Conservation (phyloP, 2,888 invertebrate species). For the Nomada hirtipes region DNA sequence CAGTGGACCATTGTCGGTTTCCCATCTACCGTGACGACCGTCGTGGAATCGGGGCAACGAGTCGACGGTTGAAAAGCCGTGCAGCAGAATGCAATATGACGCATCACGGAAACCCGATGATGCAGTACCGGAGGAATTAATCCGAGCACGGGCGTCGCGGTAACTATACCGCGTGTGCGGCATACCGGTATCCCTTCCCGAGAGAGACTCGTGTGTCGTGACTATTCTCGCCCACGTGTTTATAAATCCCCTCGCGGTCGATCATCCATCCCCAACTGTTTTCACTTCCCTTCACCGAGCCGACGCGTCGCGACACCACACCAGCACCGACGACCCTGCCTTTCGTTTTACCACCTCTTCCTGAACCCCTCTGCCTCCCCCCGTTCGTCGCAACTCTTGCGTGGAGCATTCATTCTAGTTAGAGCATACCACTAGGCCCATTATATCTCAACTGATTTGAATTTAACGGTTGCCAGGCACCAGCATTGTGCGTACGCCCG, state of each 20-base stretch:
- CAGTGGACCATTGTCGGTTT: no score
- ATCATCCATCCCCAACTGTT: constrained; percentile 27
- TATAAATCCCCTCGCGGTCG: constrained; percentile 59
- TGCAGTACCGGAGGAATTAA: constrained; percentile 47
- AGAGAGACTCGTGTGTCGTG: constrained; percentile 54
- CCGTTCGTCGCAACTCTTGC: constrained; percentile 37
- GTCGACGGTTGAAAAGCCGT: constrained; percentile 9
- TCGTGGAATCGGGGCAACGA: neutral
- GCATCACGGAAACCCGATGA: constrained; percentile 33
- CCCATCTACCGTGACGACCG: no score
- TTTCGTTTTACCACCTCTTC: constrained; percentile 30
- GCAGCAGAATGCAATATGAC: constrained; percentile 34
- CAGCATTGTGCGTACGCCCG: constrained; percentile 72
- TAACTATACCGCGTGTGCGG: constrained; percentile 59
- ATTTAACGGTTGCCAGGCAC: constrained; percentile 77
- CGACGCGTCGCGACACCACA: neutral
- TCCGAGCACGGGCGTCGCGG: constrained; percentile 37
- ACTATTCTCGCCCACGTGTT: constrained; percentile 67
- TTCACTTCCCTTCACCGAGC: constrained; percentile 16
- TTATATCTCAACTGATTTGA: constrained; percentile 77
- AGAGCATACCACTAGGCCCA: constrained; percentile 72
- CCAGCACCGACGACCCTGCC: neutral
- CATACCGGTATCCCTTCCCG: constrained; percentile 53
- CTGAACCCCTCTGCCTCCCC: constrained; percentile 8
- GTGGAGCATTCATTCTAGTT: constrained; percentile 75